Evolutionary conservation across 2,113 vertebrate species (phyloP), one percentile per base, ranked within the genome.

Genomic region (Nansenia antarctica): DNA sequence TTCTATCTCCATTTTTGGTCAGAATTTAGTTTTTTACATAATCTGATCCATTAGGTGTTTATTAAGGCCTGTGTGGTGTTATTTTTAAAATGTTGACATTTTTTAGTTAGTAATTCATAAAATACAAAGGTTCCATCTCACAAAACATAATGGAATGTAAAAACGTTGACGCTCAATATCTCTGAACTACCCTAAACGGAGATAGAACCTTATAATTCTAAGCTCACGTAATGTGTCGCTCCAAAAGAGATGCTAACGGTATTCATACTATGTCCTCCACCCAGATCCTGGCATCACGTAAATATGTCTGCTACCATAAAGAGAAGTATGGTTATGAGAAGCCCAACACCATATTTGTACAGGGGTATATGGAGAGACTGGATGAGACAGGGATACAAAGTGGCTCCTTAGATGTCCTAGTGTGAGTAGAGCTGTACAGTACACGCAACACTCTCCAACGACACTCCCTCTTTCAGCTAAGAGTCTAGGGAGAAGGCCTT

Each of bases 341-440:
- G 20, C 5, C 65, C 32, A 60, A 62, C 27, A 62, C 26, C 14
- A 53, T 55, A 7, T 67, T 68, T 69, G 71, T 82, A 63, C 20
- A 79, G 67, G 65, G 71, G 62, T 60, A 69, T 35, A 26, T 69
- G 49, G 68, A 70, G 31, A 68, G 18, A 9, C 61, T 73, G 70
- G 68, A 67, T 69, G 22, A 77, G 35, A 78, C 52, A 45, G 47
- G 57, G 3, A 55, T 87, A 63, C 80, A 69, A 53, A 73, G 68
- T 47, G 52, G 76, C 35, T 67, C 73, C 47, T 37, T 76, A 63
- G 81, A 72, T 70, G 72, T 88, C 67, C 52, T 86, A 58, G 77
- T 85, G 86, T 81, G 73, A 72, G 74, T 70, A 59, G 67, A 69
- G 72, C 73, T 22, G 20, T 37, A 18, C 14, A 86, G 67, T 77